A percentile compares a stretch with the other conserved stretches of the same genome.
phyloP scores from a whole-genome alignment of 2,888 invertebrate species.

The Hermaeophaga mercurialis region DNA sequence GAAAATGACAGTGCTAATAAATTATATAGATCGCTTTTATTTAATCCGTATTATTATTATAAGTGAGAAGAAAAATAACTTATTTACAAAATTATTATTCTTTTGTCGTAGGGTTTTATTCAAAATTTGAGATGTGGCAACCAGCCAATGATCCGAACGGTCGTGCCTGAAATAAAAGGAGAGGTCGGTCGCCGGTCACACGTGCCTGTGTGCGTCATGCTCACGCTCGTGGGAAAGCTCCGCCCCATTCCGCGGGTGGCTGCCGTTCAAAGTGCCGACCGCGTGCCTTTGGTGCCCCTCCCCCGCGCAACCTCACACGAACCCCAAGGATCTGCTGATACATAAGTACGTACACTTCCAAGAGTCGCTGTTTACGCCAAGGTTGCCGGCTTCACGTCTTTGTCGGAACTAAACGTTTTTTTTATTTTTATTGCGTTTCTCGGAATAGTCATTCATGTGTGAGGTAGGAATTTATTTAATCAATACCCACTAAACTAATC shows the following conservation, averaged over 20 bases:
- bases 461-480: too few species aligned
- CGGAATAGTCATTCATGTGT: too few species aligned
- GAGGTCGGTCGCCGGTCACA: slow-evolving; percentile 52
- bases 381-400: too few species aligned
- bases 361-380: slow-evolving; percentile 27
- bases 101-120: too few species aligned
- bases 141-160: slow-evolving; percentile 17
- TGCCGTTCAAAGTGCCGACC: slow-evolving; percentile 44
- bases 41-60: too few species aligned
- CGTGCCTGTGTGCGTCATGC: slow-evolving; percentile 56
- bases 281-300: slow-evolving; percentile 34
- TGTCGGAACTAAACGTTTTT: too few species aligned
- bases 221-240: slow-evolving; percentile 57
- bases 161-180: slow-evolving; percentile 11
- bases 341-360: slow-evolving; percentile 36
- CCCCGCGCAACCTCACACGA: slow-evolving; percentile 27
- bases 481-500: too few species aligned
- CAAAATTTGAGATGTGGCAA: slow-evolving; percentile 10
- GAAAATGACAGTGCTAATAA: too few species aligned
- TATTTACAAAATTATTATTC: too few species aligned
- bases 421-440: too few species aligned
- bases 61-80: too few species aligned
- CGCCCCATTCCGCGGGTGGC: slow-evolving; percentile 53
- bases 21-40: too few species aligned
- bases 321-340: slow-evolving; percentile 36